phyloP scores from a whole-genome alignment of 2,888 invertebrate species.

The Drosophila pseudotalamancana region DNA sequence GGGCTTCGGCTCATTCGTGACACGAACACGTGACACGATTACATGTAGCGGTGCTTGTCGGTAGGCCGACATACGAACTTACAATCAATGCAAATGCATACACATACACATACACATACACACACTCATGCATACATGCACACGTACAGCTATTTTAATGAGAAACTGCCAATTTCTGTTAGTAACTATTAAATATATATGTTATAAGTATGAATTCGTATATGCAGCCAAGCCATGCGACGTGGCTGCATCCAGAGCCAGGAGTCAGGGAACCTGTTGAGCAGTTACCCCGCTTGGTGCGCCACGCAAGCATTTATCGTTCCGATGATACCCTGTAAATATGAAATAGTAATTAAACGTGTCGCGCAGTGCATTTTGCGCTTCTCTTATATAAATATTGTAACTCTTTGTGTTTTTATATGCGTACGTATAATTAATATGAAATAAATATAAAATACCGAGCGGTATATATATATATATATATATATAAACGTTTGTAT shows the following conservation, averaged over 20 bases:
- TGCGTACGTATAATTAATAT: conserved; percentile 6
- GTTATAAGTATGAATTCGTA: conserved; percentile 13
- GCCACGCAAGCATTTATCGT: conserved; percentile 22
- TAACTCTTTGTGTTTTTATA: conserved; percentile 55
- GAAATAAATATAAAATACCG: too few relatives aligned
- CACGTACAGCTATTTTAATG: conserved; percentile 30
- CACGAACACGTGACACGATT: neutral
- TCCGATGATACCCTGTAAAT: conserved; percentile 44
- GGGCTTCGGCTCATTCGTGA: neutral
- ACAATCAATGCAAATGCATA: conserved; percentile 1
- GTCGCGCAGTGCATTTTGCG: conserved; percentile 24
- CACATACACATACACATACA: neutral
- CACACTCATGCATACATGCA: neutral
- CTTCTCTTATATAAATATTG: conserved; percentile 70
- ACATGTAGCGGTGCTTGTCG: neutral
- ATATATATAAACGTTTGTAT: neutral
- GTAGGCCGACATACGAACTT: neutral
- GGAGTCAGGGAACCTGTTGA: neutral
- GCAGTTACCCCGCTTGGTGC: neutral
- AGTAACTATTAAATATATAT: conserved; percentile 24
- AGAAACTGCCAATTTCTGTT: conserved; percentile 53
- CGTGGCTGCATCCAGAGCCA: neutral
- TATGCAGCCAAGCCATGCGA: conserved; percentile 8
- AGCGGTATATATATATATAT: conserved; percentile 15
- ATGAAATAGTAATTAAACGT: conserved; percentile 5